Percentiles rank a stretch among this genome's conserved stretches.
phyloP scores from a whole-genome alignment of 2,888 invertebrate species.

The Bellardia bayeri region DNA sequence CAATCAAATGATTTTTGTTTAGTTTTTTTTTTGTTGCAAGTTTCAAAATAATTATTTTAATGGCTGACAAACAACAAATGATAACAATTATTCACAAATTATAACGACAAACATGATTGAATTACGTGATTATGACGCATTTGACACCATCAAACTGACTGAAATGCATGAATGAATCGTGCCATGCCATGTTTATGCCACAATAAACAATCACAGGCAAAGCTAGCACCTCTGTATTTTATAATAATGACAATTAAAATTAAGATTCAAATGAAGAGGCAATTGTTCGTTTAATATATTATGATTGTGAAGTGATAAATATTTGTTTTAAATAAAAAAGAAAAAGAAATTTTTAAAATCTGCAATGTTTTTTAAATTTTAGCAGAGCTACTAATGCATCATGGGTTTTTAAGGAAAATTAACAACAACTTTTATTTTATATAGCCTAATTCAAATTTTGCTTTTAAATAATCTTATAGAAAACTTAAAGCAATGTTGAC shows the following conservation, averaged over 20 bases:
- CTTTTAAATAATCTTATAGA: too few relatives aligned
- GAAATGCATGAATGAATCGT: not conserved
- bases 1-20: not conserved
- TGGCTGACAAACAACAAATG: constrained; percentile 9
- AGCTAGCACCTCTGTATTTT: too few relatives aligned
- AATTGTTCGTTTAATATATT: not conserved
- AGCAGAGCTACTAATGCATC: too few relatives aligned
- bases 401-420: too few relatives aligned
- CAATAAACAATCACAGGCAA: too few relatives aligned
- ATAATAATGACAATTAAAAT: not conserved
- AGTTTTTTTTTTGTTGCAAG: constrained; percentile 17
- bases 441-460: too few relatives aligned
- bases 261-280: not conserved
- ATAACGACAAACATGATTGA: constrained; percentile 33
- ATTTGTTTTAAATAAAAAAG: too few relatives aligned
- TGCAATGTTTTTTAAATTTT: too few relatives aligned
- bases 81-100: constrained; percentile 47
- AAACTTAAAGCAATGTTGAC: too few relatives aligned
- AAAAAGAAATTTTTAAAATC: too few relatives aligned
- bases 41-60: constrained; percentile 41
- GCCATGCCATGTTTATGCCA: not conserved
- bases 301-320: too few relatives aligned
- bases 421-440: too few relatives aligned
- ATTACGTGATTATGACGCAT: constrained; percentile 55
- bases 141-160: constrained; percentile 31